Evolutionary conservation across 2,888 invertebrate species (phyloP).

Genomic region (Drosophila greeni): DNA sequence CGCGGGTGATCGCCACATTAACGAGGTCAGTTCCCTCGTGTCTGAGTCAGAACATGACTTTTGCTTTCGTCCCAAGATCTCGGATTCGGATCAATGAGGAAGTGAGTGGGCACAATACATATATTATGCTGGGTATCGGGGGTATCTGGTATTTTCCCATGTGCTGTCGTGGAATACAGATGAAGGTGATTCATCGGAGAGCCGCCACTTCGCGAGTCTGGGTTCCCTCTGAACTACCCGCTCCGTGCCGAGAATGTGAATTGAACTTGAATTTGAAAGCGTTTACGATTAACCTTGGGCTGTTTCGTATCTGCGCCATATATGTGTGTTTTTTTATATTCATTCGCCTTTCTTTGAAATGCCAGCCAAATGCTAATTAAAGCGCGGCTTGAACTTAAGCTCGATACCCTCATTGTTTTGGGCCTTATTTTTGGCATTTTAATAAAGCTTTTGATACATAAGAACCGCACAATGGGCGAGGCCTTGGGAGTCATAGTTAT

Average conservation of each 20-base stretch:
- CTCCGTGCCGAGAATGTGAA: constrained; percentile 56
- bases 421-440: constrained; percentile 1
- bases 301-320: constrained; percentile 16
- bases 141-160: constrained; percentile 32
- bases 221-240: constrained; percentile 2
- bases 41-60: constrained; percentile 39
- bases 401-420: constrained; percentile 52
- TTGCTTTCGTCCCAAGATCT: constrained; percentile 36
- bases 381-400: constrained; percentile 44
- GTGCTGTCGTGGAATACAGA: constrained; percentile 26
- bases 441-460: neutral
- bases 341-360: constrained; percentile 46
- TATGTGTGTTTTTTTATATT: constrained; percentile 38
- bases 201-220: constrained; percentile 3
- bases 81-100: constrained; percentile 25
- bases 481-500: constrained; percentile 59
- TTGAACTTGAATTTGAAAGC: constrained; percentile 67
- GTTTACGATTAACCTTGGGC: constrained; percentile 52
- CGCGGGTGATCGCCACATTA: constrained; percentile 28
- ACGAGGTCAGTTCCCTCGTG: constrained; percentile 44
- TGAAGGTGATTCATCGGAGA: constrained; percentile 20
- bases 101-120: constrained; percentile 41
- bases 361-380: constrained; percentile 59
- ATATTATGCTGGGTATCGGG: constrained; percentile 7
- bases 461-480: constrained; percentile 51